Evolutionary conservation across 2,113 vertebrate species (phyloP).

Genomic region (Eptatretus burgeri): DNA sequence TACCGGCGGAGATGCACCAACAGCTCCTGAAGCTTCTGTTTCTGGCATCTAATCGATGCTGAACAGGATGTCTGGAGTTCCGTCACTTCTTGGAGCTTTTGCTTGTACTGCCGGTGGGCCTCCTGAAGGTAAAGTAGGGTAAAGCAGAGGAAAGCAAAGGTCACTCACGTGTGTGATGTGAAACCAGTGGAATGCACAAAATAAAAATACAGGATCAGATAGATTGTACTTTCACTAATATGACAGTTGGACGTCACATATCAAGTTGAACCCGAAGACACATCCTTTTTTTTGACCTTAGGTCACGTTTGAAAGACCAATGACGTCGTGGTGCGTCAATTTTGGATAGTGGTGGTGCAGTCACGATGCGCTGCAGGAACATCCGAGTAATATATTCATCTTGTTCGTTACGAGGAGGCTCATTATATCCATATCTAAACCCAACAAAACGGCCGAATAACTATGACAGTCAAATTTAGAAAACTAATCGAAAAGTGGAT

Average conservation of each 20-base stretch:
- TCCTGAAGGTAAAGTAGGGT: constrained; percentile 21
- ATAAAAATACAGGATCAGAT: not conserved
- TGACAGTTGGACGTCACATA: not conserved
- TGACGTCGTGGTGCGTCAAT: too few species aligned
- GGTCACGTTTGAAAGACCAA: not conserved
- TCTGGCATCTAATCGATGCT: constrained; percentile 30
- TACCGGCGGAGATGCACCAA: constrained; percentile 23
- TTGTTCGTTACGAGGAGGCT: too few species aligned
- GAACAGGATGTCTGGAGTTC: constrained; percentile 43
- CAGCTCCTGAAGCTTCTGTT: constrained; percentile 32
- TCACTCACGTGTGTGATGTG: not conserved
- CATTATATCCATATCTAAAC: too few species aligned
- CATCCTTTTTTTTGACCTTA: not conserved
- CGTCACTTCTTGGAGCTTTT: constrained; percentile 52
- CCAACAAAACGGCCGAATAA: too few species aligned
- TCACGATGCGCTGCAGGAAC: too few species aligned
- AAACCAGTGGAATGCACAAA: not conserved
- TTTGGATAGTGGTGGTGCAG: too few species aligned
- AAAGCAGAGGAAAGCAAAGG: not conserved
- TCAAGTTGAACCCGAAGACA: too few species aligned
- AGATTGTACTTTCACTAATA: not conserved
- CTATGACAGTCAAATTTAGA: too few species aligned
- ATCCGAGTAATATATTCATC: too few species aligned
- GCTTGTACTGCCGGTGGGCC: constrained; percentile 39
- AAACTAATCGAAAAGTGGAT: too few species aligned